These are phyloP conservation scores for Megaceryle alcyon DNA, from an alignment of 2,797 vertebrate species.

Conservation along the genomic window DNA sequence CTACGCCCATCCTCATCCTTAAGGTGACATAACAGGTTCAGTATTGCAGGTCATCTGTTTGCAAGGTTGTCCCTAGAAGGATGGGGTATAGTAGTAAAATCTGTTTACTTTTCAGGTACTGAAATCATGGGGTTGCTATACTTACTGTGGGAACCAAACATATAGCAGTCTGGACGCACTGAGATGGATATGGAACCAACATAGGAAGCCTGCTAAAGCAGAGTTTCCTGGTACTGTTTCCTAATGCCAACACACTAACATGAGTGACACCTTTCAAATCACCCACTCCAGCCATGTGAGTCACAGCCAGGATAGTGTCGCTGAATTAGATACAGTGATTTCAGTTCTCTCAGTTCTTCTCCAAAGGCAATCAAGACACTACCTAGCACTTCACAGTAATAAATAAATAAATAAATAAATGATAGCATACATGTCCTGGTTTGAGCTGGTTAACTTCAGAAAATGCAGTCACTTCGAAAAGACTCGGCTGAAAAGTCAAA, in stretches of 20 bases:
- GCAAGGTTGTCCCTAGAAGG: neutral
- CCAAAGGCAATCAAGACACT: neutral
- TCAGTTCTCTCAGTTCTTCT: neutral
- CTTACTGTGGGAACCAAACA: neutral
- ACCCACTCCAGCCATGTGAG: neutral
- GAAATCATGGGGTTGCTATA: neutral
- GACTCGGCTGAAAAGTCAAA: neutral
- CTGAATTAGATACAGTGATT: neutral
- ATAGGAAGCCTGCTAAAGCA: neutral
- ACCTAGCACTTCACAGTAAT: neutral
- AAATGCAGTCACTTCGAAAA: neutral
- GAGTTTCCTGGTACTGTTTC: neutral
- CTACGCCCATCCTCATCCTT: neutral
- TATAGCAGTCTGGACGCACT: fast-evolving
- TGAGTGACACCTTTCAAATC: neutral
- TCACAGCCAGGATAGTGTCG: neutral
- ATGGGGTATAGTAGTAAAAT: neutral
- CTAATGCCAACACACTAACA: neutral
- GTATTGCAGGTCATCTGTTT: neutral
- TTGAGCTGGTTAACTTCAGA: neutral
- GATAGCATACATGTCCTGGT: neutral
- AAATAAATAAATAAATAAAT: neutral
- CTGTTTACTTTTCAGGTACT: neutral
- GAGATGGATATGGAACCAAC: neutral
- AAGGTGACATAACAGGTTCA: neutral